Percentiles rank a stretch among this genome's conserved stretches.
Conservation (phyloP, 2,797 vertebrate species). For the Pangasius djambal region DNA sequence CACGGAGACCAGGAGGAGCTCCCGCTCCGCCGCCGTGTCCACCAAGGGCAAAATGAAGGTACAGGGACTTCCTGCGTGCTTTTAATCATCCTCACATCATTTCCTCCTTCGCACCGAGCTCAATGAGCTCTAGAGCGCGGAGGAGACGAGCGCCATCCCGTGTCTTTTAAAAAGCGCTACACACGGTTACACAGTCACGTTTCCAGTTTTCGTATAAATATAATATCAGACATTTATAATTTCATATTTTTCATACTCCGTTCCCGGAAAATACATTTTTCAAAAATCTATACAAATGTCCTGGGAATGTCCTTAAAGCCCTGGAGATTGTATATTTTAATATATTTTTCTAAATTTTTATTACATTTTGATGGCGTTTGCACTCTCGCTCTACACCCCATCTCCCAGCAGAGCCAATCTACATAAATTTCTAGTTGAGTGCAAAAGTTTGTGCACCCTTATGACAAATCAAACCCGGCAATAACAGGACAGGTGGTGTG, state of each 20-base stretch:
- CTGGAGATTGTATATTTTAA: too few relatives aligned
- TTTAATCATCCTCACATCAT: neutral
- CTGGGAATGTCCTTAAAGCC: too few relatives aligned
- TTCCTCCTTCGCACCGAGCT: neutral
- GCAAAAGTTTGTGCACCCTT: neutral
- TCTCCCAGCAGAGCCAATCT: neutral
- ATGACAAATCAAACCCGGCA: neutral
- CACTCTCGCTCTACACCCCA: neutral
- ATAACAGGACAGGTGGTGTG: neutral
- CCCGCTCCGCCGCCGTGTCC: constrained; percentile 69
- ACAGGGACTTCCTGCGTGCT: neutral
- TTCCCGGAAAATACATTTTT: too few relatives aligned
- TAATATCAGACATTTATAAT: neutral
- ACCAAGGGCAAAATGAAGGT: constrained; percentile 79
- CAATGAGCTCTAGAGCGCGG: neutral
- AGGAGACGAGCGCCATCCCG: neutral
- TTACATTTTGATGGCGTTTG: neutral
- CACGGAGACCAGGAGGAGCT: constrained; percentile 68
- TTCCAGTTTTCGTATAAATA: too few relatives aligned
- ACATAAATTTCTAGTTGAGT: neutral
- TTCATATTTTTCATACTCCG: neutral
- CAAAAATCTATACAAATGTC: too few relatives aligned
- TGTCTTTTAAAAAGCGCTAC: neutral
- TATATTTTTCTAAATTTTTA: neutral
- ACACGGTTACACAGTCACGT: neutral